These are phyloP conservation scores for Hylaea fasciaria DNA, from an alignment of 2,888 invertebrate species.

Conservation along the genomic window DNA sequence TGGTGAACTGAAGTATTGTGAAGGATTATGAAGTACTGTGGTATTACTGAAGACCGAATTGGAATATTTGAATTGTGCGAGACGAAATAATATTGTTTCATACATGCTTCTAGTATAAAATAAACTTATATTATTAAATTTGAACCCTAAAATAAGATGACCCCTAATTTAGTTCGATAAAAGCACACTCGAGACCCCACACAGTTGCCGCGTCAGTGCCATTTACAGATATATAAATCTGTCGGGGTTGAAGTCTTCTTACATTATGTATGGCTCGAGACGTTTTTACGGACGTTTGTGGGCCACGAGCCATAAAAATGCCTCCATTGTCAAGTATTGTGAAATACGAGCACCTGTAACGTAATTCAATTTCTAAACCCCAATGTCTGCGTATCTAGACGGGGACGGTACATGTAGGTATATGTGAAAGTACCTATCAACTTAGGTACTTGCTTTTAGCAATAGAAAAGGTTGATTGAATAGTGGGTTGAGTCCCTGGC, in stretches of 20 bases:
- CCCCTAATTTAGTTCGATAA: conserved; percentile 11
- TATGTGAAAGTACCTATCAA: neutral
- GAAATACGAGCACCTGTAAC: conserved; percentile 30
- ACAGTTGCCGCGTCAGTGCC: conserved; percentile 11
- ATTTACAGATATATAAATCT: conserved; percentile 27
- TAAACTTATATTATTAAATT: too few relatives aligned
- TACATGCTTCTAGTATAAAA: too few relatives aligned
- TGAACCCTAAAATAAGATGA: neutral
- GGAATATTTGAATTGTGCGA: too few relatives aligned
- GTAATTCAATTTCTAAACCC: conserved; percentile 25
- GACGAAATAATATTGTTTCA: too few relatives aligned
- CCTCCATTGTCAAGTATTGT: conserved; percentile 29
- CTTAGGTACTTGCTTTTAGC: conserved; percentile 10
- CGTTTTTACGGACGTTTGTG: conserved; percentile 24
- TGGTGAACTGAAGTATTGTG: too few relatives aligned
- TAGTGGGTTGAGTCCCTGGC: conserved; percentile 11
- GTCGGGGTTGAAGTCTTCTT: conserved; percentile 26
- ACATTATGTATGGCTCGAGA: conserved; percentile 29
- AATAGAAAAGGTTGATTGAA: conserved; percentile 18
- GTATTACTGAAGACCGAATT: too few relatives aligned
- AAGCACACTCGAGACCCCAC: conserved; percentile 1
- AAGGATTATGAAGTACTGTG: too few relatives aligned
- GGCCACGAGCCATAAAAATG: conserved; percentile 28
- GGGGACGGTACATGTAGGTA: conserved; percentile 3
- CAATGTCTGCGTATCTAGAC: conserved; percentile 14